These are phyloP conservation scores for Dynastes grantii DNA, from an alignment of 2,888 invertebrate species.

Conservation along the genomic window DNA sequence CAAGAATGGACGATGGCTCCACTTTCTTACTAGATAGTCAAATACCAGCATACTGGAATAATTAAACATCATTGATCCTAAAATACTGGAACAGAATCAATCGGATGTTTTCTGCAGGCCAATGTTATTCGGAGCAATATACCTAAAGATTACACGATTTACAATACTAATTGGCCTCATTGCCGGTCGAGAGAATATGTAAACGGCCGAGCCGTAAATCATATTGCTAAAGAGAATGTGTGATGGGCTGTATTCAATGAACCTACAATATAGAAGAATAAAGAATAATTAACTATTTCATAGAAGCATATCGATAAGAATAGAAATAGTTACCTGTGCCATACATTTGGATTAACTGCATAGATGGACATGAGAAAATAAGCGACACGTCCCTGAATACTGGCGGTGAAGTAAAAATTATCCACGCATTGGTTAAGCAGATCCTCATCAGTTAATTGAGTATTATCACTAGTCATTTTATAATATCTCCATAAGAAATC, in stretches of 20 bases:
- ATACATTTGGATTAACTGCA: slow-evolving; percentile 63
- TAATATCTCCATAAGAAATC: slow-evolving; percentile 38
- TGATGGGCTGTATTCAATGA: slow-evolving; percentile 52
- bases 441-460: slow-evolving; percentile 53
- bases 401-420: slow-evolving; percentile 60
- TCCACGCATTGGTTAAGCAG: slow-evolving; percentile 53
- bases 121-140: not conserved
- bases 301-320: not conserved
- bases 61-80: slow-evolving; percentile 66
- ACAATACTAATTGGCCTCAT: slow-evolving; percentile 57
- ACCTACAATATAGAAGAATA: slow-evolving; percentile 33
- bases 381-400: slow-evolving; percentile 65
- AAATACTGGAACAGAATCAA: slow-evolving; percentile 59
- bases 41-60: slow-evolving; percentile 63
- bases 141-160: slow-evolving; percentile 58
- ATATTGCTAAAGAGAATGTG: slow-evolving; percentile 59
- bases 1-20: slow-evolving; percentile 56
- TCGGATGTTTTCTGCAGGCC: slow-evolving; percentile 32
- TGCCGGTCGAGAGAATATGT: slow-evolving; percentile 58
- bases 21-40: slow-evolving; percentile 59
- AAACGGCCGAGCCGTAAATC: slow-evolving; percentile 59
- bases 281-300: not conserved
- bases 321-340: slow-evolving; percentile 59
- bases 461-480: slow-evolving; percentile 51
- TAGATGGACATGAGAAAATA: slow-evolving; percentile 68